These are phyloP conservation scores for Monoplex corrugatus DNA, from an alignment of 2,888 invertebrate genomes.

Conservation along the genomic window DNA sequence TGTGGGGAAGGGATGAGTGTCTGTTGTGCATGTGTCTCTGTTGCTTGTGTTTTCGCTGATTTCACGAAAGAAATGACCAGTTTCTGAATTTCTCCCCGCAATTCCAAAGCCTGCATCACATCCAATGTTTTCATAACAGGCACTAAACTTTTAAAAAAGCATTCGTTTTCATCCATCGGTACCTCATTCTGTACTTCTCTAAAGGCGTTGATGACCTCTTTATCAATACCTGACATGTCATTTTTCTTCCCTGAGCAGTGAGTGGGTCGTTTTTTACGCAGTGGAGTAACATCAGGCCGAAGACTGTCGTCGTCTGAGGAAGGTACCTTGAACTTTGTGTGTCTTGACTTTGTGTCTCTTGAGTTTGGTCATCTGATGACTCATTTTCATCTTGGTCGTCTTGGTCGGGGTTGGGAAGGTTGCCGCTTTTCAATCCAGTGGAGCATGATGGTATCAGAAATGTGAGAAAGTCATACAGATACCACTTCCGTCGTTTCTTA, in stretches of 20 bases:
- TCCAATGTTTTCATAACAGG: slow-evolving; percentile 7
- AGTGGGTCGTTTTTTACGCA: slow-evolving; percentile 9
- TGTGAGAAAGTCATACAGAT: slow-evolving; percentile 30
- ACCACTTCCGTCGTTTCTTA: slow-evolving; percentile 12
- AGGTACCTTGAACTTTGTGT: slow-evolving; percentile 25
- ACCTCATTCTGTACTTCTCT: background rate
- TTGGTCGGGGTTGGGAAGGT: slow-evolving; percentile 30
- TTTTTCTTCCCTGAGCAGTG: background rate
- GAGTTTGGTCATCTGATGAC: slow-evolving; percentile 26
- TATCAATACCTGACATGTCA: background rate
- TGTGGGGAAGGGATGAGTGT: slow-evolving; percentile 8
- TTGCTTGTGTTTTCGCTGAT: background rate
- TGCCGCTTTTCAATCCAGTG: slow-evolving; percentile 28
- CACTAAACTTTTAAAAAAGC: slow-evolving; percentile 13
- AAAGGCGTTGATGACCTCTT: slow-evolving; percentile 9
- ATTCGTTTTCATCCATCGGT: slow-evolving; percentile 33
- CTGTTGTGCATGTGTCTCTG: background rate
- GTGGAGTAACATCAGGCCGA: slow-evolving; percentile 11
- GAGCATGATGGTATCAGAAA: slow-evolving; percentile 39
- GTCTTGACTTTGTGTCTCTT: background rate
- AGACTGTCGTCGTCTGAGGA: slow-evolving; percentile 29
- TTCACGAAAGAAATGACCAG: background rate
- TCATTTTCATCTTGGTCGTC: slow-evolving; percentile 22
- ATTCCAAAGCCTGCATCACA: slow-evolving; percentile 11
- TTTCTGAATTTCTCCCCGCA: slow-evolving; percentile 2